Conservation (phyloP, 2,113 vertebrate genomes). For the Crotalus horridus region DNA sequence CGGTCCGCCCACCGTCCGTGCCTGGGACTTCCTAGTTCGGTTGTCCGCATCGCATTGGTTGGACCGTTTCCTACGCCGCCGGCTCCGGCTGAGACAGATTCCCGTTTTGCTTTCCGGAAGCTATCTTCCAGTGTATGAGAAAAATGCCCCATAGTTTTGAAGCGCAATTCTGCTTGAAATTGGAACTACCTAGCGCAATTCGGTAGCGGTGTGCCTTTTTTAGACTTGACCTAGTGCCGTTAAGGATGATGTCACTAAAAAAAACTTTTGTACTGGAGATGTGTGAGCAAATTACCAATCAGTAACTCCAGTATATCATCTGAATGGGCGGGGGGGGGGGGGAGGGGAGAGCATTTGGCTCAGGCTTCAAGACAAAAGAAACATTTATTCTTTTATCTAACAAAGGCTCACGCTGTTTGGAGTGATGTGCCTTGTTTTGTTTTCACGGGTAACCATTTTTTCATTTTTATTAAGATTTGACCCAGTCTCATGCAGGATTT, state of each 20-base stretch:
- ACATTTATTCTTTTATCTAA: neutral
- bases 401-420: neutral
- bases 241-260: neutral
- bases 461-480: neutral
- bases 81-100: neutral
- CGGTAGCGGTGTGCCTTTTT: neutral
- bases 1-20: neutral
- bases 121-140: neutral
- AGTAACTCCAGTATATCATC: neutral
- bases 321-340: accelerated
- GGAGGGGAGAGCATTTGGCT: neutral
- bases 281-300: neutral
- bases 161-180: neutral
- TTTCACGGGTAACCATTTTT: neutral
- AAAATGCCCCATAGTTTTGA: neutral
- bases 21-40: neutral
- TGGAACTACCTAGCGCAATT: neutral
- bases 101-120: neutral
- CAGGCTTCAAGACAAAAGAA: neutral
- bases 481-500: neutral
- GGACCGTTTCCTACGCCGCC: neutral
- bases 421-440: neutral
- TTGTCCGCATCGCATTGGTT: neutral
- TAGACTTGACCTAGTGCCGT: neutral
- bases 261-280: neutral